Base-by-base conservation (phyloP, 2,797 vertebrate species). In the Pseudochirops corinnae region DNA sequence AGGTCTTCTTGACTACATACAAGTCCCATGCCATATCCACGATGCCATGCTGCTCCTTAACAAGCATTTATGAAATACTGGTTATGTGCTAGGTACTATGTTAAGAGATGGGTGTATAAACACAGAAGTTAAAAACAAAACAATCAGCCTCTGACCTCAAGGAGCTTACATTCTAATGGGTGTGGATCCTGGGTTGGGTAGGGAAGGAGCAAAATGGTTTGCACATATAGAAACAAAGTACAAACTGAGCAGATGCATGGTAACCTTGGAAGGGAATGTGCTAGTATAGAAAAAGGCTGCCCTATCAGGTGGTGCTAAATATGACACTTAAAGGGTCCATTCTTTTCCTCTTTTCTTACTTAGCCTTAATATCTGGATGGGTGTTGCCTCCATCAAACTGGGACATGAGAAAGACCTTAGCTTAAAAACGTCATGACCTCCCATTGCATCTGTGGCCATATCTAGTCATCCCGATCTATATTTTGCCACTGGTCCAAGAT, bases 31-130 rank as follows among this genome's bases (percentile, higher is more conserved):
- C 13, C 1, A 67, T 16, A 16, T 14, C 60, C 31, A n/a, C 31
- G 16, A 16, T n/a, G 13, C 60, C 4, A n/a, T 67, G 31, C 14
- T 33, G 31, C 60, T 67, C 13, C 31, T 67, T 67, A 67, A 55
- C 16, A 58, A 58, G 92, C 90, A 57, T 90, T 96, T 95, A 50
- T 62, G 92, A 52, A 93, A 21, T 39, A 67, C 60, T 92, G 93
- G 91, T 52, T 82, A 0, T 33, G 5, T 90, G 33, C 31, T 46
- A 90, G 53, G 56, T 10, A 55, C 46, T 95, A 97, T 94, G 90
- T 91, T 87, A 57, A 58, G 53, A 90, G 56, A n/a, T 67, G 31
- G 31, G 14, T 31, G n/a, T 67, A n/a, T 4, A 67, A 67, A 1
- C 31, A n/a, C 13, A 67, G 60, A 67, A 33, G 1, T 33, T 67